phyloP scores from a whole-genome alignment of 1,140 invertebrate species.

The Pemphigus obesinymphae region DNA sequence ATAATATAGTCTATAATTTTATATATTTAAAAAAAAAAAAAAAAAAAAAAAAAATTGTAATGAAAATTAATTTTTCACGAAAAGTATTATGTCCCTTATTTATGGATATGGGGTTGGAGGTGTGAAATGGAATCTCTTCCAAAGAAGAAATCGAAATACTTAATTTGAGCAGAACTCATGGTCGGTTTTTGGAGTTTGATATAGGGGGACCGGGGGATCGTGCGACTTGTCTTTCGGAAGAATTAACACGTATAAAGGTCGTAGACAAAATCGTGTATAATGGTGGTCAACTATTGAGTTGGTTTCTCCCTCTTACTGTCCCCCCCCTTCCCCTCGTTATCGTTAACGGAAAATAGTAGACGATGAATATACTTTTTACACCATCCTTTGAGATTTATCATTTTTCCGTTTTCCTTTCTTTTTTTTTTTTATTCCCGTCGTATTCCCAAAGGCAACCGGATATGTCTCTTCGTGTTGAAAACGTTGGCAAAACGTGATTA shows the following conservation, averaged over 20 bases:
- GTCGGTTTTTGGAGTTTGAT: too few relatives aligned
- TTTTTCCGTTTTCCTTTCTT: not conserved
- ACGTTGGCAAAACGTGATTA: not conserved
- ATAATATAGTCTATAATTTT: too few relatives aligned
- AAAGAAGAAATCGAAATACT: too few relatives aligned
- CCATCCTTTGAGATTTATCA: not conserved
- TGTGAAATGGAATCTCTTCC: too few relatives aligned
- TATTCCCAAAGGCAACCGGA: not conserved
- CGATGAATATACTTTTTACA: not conserved
- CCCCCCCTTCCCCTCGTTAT: not conserved
- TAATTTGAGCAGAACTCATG: too few relatives aligned
- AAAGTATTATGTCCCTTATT: too few relatives aligned
- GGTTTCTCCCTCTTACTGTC: not conserved
- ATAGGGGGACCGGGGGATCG: too few relatives aligned
- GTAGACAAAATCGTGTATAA: not conserved
- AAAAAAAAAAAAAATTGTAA: too few relatives aligned
- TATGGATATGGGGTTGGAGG: too few relatives aligned
- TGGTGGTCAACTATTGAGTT: not conserved
- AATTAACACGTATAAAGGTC: not conserved
- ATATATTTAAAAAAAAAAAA: too few relatives aligned
- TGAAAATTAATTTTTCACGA: too few relatives aligned
- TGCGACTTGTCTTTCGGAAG: not conserved
- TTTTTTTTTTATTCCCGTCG: not conserved
- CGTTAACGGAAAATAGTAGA: not conserved
- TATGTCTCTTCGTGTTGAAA: not conserved